These are phyloP conservation scores for Laticauda colubrina DNA, from an alignment of 2,113 vertebrate species.

Conservation along the genomic window DNA sequence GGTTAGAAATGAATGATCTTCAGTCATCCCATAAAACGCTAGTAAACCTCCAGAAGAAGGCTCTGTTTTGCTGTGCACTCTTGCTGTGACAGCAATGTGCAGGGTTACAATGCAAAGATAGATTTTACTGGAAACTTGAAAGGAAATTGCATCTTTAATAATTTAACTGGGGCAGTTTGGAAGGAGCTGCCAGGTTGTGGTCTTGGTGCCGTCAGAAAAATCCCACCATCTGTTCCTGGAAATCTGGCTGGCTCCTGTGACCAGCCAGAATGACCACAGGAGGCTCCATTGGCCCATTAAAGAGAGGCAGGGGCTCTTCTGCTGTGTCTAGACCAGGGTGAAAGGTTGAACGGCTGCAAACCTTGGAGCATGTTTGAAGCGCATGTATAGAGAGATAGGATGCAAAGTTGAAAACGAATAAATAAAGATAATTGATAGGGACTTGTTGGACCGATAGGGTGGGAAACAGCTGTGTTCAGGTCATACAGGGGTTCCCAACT, in stretches of 20 bases:
- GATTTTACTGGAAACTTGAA: slow-evolving; percentile 71
- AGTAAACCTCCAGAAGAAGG: background rate
- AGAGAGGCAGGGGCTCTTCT: slow-evolving; percentile 55
- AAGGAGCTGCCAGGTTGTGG: slow-evolving; percentile 68
- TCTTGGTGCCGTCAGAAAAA: slow-evolving; percentile 52
- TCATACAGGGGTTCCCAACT: no score
- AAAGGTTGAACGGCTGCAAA: slow-evolving; percentile 70
- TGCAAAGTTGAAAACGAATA: slow-evolving; percentile 50
- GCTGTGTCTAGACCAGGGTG: slow-evolving; percentile 67
- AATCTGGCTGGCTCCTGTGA: slow-evolving; percentile 61
- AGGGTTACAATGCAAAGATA: slow-evolving; percentile 42
- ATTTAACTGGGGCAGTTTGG: slow-evolving; percentile 63
- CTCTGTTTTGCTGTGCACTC: background rate
- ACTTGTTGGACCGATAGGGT: slow-evolving; percentile 31
- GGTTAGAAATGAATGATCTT: background rate
- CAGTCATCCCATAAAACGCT: background rate
- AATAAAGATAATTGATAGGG: slow-evolving; percentile 55
- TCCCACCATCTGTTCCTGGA: slow-evolving; percentile 68
- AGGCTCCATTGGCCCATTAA: slow-evolving; percentile 60
- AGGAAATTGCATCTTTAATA: slow-evolving; percentile 74
- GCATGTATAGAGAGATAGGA: background rate
- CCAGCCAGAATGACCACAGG: slow-evolving; percentile 58
- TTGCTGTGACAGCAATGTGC: slow-evolving; percentile 57
- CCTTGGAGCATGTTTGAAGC: slow-evolving; percentile 55
- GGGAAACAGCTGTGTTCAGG: slow-evolving; percentile 13